Conservation (phyloP, 2,113 vertebrate species). For the Solea solea region DNA sequence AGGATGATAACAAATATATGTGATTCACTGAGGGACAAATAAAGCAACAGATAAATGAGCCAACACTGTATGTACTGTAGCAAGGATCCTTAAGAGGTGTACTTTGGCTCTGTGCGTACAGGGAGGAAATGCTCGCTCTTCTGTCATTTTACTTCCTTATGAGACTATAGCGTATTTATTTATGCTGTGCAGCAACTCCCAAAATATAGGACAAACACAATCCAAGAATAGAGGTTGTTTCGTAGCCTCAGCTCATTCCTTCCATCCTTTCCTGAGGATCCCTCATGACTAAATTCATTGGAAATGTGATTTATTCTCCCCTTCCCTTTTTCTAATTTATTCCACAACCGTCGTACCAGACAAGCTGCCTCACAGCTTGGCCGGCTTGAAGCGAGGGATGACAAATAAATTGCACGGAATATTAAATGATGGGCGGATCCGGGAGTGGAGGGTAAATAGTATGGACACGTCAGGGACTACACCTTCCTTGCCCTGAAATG, state of each 20-base stretch:
- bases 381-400: constrained; percentile 42
- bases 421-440: constrained; percentile 28
- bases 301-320: constrained; percentile 58
- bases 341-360: constrained; percentile 43
- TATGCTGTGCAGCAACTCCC: constrained; percentile 47
- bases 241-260: constrained; percentile 54
- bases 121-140: constrained; percentile 15
- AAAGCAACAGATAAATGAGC: constrained; percentile 40
- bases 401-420: constrained; percentile 53
- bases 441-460: constrained; percentile 32
- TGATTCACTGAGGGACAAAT: constrained; percentile 13
- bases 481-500: constrained; percentile 34
- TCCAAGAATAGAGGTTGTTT: constrained; percentile 66
- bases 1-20: constrained; percentile 58
- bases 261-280: constrained; percentile 51
- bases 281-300: constrained; percentile 48
- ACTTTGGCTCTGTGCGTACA: constrained; percentile 1
- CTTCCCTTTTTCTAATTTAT: constrained; percentile 58
- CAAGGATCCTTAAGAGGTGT: not conserved
- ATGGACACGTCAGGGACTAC: constrained; percentile 59
- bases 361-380: constrained; percentile 44
- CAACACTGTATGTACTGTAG: constrained; percentile 7
- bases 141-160: constrained; percentile 34
- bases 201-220: constrained; percentile 65
- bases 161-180: constrained; percentile 49